These are phyloP conservation scores for Drosophila teissieri DNA, from an alignment of 1,140 invertebrate genomes.

Conservation along the genomic window DNA sequence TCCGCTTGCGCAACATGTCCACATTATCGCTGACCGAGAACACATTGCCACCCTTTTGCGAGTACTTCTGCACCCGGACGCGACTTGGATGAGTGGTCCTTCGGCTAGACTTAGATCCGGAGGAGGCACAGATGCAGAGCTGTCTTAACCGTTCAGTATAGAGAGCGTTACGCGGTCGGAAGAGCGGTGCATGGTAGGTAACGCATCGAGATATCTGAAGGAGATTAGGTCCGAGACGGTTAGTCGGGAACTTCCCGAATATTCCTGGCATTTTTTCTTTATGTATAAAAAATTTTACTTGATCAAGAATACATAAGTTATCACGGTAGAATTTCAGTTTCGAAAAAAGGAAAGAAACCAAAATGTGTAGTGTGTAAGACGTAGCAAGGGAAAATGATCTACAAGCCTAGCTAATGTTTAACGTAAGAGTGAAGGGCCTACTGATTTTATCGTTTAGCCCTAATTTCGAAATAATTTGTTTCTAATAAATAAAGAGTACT, in stretches of 20 bases:
- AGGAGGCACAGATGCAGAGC: slow-evolving; percentile 8
- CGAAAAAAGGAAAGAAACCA: slow-evolving; percentile 2
- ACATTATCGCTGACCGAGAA: slow-evolving; percentile 33
- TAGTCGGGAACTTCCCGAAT: background rate
- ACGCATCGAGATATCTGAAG: slow-evolving; percentile 63
- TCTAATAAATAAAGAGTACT: background rate
- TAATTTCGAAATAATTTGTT: background rate
- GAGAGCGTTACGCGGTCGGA: slow-evolving; percentile 30
- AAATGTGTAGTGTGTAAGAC: slow-evolving; percentile 18
- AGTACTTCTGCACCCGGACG: slow-evolving; percentile 42
- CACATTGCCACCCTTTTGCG: slow-evolving; percentile 27
- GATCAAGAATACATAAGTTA: background rate
- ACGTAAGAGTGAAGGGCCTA: slow-evolving; percentile 11
- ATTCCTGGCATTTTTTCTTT: slow-evolving; percentile 30
- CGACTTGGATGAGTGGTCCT: background rate
- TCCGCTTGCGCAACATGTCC: slow-evolving; percentile 57
- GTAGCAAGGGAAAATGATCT: slow-evolving; percentile 3
- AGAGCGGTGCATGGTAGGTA: slow-evolving; percentile 54
- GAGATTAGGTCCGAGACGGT: slow-evolving; percentile 45
- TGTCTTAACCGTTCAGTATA: slow-evolving; percentile 17
- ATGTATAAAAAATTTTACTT: background rate
- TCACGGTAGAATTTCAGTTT: slow-evolving; percentile 7
- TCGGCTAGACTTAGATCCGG: background rate
- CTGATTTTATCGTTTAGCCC: background rate
- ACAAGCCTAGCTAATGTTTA: background rate